Percentiles rank a stretch among this genome's conserved stretches.
phyloP scores from a whole-genome alignment of 2,797 vertebrate species.

The Neostethus bicornis region DNA sequence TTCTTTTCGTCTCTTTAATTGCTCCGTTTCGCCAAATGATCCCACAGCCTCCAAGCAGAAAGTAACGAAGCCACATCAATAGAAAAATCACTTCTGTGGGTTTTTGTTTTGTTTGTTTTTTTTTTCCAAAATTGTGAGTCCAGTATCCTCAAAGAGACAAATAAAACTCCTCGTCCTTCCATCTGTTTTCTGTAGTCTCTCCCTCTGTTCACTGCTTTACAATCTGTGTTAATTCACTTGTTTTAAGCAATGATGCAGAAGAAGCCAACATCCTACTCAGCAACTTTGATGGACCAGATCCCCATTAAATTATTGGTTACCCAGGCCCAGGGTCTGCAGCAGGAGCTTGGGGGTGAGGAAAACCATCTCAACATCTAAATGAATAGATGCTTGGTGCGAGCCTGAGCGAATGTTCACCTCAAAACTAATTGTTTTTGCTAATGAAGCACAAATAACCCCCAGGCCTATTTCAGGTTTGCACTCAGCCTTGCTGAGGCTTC shows the following conservation, averaged over 20 bases:
- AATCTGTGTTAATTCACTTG: constrained; percentile 6
- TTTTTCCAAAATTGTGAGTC: constrained; percentile 45
- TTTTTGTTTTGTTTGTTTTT: no score
- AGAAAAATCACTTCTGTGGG: constrained; percentile 71
- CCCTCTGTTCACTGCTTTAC: constrained; percentile 13
- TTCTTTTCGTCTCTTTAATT: constrained; percentile 76
- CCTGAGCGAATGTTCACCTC: neutral
- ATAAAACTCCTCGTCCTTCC: constrained; percentile 47
- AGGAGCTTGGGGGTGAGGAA: constrained; percentile 91
- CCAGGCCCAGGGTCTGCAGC: constrained; percentile 95
- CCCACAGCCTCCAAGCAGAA: constrained; percentile 67
- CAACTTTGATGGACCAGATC: constrained; percentile 97
- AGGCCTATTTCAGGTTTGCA: constrained; percentile 83
- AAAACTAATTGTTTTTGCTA: neutral
- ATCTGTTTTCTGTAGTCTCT: constrained; percentile 32
- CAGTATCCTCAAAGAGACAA: constrained; percentile 43
- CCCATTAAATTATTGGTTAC: constrained; percentile 97
- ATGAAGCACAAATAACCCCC: neutral
- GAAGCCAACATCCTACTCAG: constrained; percentile 96
- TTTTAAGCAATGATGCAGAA: constrained; percentile 91
- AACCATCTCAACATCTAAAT: neutral
- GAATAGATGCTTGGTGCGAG: neutral
- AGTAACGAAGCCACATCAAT: constrained; percentile 72
- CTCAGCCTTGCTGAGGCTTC: constrained; percentile 91
- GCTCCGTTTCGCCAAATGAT: constrained; percentile 78